Evolutionary conservation across 1,140 invertebrate genomes (phyloP).

Genomic region (Sycophaga agraensis): DNA sequence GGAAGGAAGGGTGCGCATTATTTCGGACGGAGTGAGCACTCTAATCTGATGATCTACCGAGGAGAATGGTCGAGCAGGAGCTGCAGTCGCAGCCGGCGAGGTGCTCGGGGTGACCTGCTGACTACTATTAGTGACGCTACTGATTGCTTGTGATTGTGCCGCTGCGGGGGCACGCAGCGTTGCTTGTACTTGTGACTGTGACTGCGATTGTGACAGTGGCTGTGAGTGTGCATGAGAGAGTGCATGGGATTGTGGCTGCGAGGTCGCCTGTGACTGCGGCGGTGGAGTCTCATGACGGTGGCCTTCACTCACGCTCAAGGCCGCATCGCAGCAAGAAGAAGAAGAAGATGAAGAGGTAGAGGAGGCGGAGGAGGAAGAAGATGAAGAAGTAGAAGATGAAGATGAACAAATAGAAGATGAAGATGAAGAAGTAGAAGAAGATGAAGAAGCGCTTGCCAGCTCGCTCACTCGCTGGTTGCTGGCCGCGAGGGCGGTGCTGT

Average conservation of each 20-base stretch:
- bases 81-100: constrained; percentile 32
- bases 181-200: constrained; percentile 39
- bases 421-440: constrained; percentile 16
- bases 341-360: constrained; percentile 9
- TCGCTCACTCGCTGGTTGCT: background rate
- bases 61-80: constrained; percentile 48
- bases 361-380: constrained; percentile 27
- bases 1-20: constrained; percentile 82
- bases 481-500: background rate
- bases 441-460: constrained; percentile 19
- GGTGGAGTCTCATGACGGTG: constrained; percentile 21
- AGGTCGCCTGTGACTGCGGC: constrained; percentile 19
- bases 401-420: constrained; percentile 8
- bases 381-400: constrained; percentile 8
- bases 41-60: constrained; percentile 75
- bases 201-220: constrained; percentile 31
- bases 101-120: constrained; percentile 40
- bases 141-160: constrained; percentile 39
- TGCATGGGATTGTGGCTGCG: constrained; percentile 39
- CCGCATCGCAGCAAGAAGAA: constrained; percentile 12
- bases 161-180: constrained; percentile 35
- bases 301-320: constrained; percentile 1
- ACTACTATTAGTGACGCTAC: constrained; percentile 41
- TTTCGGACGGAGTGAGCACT: constrained; percentile 82
- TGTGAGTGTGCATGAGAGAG: constrained; percentile 37